A percentile compares a stretch with the other conserved stretches of the same genome.
Evolutionary conservation across 2,888 invertebrate species (phyloP).

Genomic region (Drosophila stalkeri): DNA sequence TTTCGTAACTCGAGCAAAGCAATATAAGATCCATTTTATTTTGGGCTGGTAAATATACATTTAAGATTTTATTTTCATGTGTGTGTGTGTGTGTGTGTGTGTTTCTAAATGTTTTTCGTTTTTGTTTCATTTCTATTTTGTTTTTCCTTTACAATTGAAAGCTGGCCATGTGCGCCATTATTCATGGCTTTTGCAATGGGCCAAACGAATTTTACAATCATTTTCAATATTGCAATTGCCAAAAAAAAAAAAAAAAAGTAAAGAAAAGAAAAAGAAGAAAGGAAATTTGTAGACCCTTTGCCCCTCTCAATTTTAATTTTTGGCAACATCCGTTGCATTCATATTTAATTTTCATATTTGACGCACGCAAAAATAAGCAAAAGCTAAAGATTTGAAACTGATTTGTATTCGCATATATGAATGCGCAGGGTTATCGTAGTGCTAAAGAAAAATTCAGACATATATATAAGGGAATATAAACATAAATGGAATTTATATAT

Average conservation of each 20-base stretch:
- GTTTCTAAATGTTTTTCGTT: slow-evolving; percentile 6
- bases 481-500: background rate
- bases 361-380: slow-evolving; percentile 20
- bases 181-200: slow-evolving; percentile 65
- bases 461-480: background rate
- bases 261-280: background rate
- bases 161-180: slow-evolving; percentile 52
- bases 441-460: slow-evolving; percentile 1
- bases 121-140: slow-evolving; percentile 4
- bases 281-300: background rate
- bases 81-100: slow-evolving; percentile 2
- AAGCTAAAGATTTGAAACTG: slow-evolving; percentile 18
- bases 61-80: background rate
- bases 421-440: background rate
- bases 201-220: slow-evolving; percentile 63
- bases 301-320: background rate
- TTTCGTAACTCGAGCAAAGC: slow-evolving; percentile 53
- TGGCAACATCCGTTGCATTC: slow-evolving; percentile 23
- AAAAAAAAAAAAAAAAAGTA: background rate
- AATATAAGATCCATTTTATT: slow-evolving; percentile 36
- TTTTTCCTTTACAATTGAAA: slow-evolving; percentile 31
- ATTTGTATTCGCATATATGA: slow-evolving; percentile 11
- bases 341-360: background rate
- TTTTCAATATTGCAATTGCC: slow-evolving; percentile 56
- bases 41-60: slow-evolving; percentile 52